Evolutionary conservation across 1,140 invertebrate species (phyloP).

Genomic region (Macrostomum lignano): DNA sequence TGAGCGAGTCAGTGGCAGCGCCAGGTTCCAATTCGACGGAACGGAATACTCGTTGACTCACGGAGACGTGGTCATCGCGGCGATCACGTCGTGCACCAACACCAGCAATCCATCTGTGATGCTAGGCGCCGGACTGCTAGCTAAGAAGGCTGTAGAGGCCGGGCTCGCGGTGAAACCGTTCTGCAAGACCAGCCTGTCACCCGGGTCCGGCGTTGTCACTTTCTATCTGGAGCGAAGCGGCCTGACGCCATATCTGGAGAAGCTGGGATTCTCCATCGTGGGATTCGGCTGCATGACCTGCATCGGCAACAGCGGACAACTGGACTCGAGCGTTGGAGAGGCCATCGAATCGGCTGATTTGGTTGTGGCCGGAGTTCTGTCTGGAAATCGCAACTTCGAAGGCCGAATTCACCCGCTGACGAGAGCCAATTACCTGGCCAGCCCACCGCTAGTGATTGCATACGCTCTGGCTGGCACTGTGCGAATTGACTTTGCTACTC

Average conservation of each 20-base stretch:
- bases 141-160: constrained; percentile 68
- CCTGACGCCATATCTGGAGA: constrained; percentile 51
- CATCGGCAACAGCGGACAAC: constrained; percentile 69
- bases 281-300: constrained; percentile 97
- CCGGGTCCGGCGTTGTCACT: constrained; percentile 82
- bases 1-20: constrained; percentile 37
- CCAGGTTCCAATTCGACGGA: constrained; percentile 48
- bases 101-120: constrained; percentile 90
- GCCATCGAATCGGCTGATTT: constrained; percentile 85
- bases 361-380: too few relatives aligned
- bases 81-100: constrained; percentile 90
- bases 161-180: constrained; percentile 62
- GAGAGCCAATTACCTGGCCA: too few relatives aligned
- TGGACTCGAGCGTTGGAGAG: constrained; percentile 59
- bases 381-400: too few relatives aligned
- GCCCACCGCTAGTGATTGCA: constrained; percentile 71
- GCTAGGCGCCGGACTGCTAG: constrained; percentile 67
- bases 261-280: constrained; percentile 59
- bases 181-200: constrained; percentile 78
- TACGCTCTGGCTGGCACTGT: constrained; percentile 78
- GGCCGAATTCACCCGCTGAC: too few relatives aligned
- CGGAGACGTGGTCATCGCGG: constrained; percentile 83
- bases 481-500: constrained; percentile 76
- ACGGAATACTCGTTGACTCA: constrained; percentile 53
- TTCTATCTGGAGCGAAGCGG: constrained; percentile 67